These are phyloP conservation scores for Tenualosa thibaudeaui DNA, from an alignment of 2,797 vertebrate genomes.

Conservation along the genomic window DNA sequence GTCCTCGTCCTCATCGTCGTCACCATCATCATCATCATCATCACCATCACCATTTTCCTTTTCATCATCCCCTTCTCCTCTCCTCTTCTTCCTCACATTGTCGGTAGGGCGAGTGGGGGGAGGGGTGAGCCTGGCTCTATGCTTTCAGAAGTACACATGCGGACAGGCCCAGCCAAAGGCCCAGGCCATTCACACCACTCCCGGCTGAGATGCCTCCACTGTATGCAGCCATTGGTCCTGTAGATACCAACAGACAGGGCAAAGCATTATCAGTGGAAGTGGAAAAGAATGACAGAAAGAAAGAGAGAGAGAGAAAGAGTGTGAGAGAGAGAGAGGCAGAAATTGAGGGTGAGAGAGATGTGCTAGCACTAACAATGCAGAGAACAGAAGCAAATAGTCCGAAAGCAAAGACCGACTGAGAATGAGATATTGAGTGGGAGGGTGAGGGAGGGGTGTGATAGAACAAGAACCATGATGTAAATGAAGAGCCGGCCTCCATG, in stretches of 20 bases:
- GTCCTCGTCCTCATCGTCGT: not conserved
- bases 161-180: constrained; percentile 68
- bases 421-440: constrained; percentile 15
- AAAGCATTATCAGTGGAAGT: not conserved
- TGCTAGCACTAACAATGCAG: not conserved
- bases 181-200: constrained; percentile 60
- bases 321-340: not conserved
- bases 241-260: constrained; percentile 3
- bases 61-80: constrained; percentile 54
- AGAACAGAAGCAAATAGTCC: not conserved
- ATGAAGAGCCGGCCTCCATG: not conserved
- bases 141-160: constrained; percentile 73
- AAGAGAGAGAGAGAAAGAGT: constrained; percentile 5
- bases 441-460: not conserved
- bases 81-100: constrained; percentile 54
- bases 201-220: constrained; percentile 62
- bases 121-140: constrained; percentile 56
- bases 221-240: constrained; percentile 77
- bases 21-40: not conserved
- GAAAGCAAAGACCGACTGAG: not conserved
- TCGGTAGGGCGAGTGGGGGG: constrained; percentile 34
- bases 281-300: not conserved
- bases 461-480: not conserved
- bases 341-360: not conserved
- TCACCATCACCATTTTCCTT: not conserved